These are phyloP conservation scores for Gryon sp. DNA, from an alignment of 1,140 invertebrate species.

Conservation along the genomic window DNA sequence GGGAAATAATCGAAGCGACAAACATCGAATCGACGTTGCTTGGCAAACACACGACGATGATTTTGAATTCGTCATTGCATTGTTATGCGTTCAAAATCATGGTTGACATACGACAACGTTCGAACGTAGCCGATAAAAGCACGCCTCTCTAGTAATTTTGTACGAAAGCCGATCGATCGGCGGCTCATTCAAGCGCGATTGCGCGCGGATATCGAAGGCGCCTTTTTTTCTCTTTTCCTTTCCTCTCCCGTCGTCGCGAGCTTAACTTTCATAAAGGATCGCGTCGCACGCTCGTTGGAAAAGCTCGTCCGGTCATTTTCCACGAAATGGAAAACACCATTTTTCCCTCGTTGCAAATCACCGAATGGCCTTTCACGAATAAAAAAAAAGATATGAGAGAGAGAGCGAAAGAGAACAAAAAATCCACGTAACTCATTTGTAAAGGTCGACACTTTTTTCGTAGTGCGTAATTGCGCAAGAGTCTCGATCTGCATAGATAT, in stretches of 20 bases:
- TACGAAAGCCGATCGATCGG: slow-evolving; percentile 59
- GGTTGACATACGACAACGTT: slow-evolving; percentile 25
- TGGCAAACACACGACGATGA: slow-evolving; percentile 46
- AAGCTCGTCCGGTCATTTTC: slow-evolving; percentile 22
- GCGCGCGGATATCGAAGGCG: slow-evolving; percentile 44
- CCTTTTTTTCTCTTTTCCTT: slow-evolving; percentile 53
- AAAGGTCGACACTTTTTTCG: slow-evolving; percentile 5
- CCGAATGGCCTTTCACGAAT: too few relatives aligned
- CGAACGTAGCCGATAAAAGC: slow-evolving; percentile 39
- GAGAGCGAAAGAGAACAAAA: too few relatives aligned
- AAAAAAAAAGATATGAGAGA: neutral
- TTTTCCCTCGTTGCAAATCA: too few relatives aligned
- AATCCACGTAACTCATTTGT: slow-evolving; percentile 3
- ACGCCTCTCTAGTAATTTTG: slow-evolving; percentile 52
- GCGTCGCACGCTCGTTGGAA: slow-evolving; percentile 10
- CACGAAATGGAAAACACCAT: too few relatives aligned
- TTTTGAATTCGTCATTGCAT: slow-evolving; percentile 56
- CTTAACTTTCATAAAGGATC: slow-evolving; percentile 44
- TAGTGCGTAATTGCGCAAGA: slow-evolving; percentile 10
- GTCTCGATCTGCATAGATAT: slow-evolving; percentile 67
- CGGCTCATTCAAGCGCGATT: slow-evolving; percentile 56
- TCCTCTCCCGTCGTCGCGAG: slow-evolving; percentile 51
- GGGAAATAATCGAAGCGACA: neutral
- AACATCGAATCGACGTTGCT: slow-evolving; percentile 38
- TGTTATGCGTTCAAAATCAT: slow-evolving; percentile 46